Percentiles rank a stretch among this genome's conserved stretches.
These are phyloP conservation scores for Leptocoma aspasia DNA, from an alignment of 2,113 vertebrate genomes.

Conservation along the genomic window DNA sequence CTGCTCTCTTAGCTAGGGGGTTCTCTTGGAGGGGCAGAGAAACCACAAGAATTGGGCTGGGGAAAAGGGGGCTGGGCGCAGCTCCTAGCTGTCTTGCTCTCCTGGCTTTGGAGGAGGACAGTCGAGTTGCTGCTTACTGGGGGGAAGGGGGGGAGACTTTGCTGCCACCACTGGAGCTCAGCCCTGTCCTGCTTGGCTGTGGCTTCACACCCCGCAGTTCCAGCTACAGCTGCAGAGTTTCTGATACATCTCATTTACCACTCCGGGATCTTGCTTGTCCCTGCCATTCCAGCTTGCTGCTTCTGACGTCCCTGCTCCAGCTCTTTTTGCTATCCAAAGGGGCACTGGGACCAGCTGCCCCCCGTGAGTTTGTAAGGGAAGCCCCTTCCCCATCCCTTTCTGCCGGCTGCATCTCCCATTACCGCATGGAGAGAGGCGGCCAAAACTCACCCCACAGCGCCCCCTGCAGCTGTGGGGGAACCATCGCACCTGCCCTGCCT, in stretches of 20 bases:
- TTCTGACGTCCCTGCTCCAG: background rate
- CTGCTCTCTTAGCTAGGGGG: background rate
- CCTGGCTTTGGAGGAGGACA: accelerated
- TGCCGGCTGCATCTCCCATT: accelerated
- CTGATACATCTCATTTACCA: background rate
- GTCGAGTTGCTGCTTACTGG: background rate
- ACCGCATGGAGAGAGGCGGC: accelerated
- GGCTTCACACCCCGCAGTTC: background rate
- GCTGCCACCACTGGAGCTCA: accelerated
- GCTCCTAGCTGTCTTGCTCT: background rate
- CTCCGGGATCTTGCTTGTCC: background rate
- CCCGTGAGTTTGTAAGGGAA: background rate
- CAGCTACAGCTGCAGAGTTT: background rate
- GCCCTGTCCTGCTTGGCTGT: background rate
- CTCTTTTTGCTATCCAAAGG: background rate
- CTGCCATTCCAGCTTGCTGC: background rate
- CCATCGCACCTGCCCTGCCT: accelerated
- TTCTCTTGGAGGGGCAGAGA: background rate
- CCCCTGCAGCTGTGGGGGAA: background rate
- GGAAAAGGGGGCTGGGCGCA: background rate
- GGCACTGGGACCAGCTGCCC: accelerated
- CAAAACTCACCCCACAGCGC: accelerated
- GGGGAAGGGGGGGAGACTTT: background rate
- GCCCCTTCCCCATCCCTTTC: too few species aligned
- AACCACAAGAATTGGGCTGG: accelerated